Percentiles rank a stretch among this genome's conserved stretches.
phyloP scores from a whole-genome alignment of 1,140 invertebrate species.

The Psilanteris sp. region DNA sequence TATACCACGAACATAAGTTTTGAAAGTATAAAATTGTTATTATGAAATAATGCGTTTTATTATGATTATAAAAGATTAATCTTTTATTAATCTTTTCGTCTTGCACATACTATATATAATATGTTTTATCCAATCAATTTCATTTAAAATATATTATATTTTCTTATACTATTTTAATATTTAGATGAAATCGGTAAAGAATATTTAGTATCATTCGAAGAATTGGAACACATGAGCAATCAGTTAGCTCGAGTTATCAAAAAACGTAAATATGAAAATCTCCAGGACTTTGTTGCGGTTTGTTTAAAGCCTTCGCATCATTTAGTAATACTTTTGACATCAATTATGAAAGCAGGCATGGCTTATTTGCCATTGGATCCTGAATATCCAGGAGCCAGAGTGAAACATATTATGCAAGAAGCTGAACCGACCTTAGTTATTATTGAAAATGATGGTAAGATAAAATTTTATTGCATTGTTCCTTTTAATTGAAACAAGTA shows the following conservation, averaged over 20 bases:
- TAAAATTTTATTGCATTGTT: too few species aligned
- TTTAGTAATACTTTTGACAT: constrained; percentile 85
- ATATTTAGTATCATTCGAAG: constrained; percentile 79
- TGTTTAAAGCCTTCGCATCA: constrained; percentile 87
- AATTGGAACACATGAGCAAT: constrained; percentile 83
- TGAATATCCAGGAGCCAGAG: constrained; percentile 86
- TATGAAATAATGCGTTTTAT: too few species aligned
- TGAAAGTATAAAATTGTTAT: too few species aligned
- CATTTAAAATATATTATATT: too few species aligned
- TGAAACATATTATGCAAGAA: constrained; percentile 88
- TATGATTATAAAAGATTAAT: too few species aligned
- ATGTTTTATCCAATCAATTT: background rate
- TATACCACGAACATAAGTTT: too few species aligned
- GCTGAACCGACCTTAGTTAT: constrained; percentile 86
- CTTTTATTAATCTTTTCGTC: too few species aligned
- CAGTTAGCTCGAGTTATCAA: constrained; percentile 81
- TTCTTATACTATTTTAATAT: too few species aligned
- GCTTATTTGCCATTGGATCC: constrained; percentile 91
- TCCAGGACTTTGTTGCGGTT: constrained; percentile 86
- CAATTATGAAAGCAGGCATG: constrained; percentile 89
- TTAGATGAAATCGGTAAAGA: constrained; percentile 77
- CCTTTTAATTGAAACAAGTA: too few species aligned
- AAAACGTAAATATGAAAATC: constrained; percentile 79
- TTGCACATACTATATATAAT: background rate
- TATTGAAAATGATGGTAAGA: constrained; percentile 81